Evolutionary conservation across 2,888 invertebrate genomes (phyloP).

Genomic region (Tricholauxania praeusta): DNA sequence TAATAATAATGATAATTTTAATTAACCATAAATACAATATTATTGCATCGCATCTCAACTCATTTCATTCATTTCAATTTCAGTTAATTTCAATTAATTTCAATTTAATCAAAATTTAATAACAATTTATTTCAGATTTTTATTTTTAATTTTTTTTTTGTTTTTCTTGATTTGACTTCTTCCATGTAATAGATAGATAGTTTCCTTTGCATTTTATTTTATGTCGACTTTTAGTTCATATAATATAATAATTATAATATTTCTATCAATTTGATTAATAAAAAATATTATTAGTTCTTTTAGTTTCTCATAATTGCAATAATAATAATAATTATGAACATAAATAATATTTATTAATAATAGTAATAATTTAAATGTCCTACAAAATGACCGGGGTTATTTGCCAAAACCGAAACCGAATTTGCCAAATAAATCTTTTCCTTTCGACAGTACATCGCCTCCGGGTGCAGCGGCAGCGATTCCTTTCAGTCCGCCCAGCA

Average conservation of each 20-base stretch:
- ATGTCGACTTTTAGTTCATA: slow-evolving; percentile 35
- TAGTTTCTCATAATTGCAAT: slow-evolving; percentile 51
- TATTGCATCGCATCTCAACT: slow-evolving; percentile 35
- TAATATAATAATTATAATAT: slow-evolving; percentile 47
- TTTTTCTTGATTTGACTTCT: slow-evolving; percentile 37
- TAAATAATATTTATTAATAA: slow-evolving; percentile 48
- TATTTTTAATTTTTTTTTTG: slow-evolving; percentile 42
- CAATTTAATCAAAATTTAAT: slow-evolving; percentile 54
- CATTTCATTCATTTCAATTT: slow-evolving; percentile 30
- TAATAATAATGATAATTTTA: slow-evolving; percentile 12
- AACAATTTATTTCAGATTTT: slow-evolving; percentile 50
- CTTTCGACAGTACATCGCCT: slow-evolving; percentile 91
- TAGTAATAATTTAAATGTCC: slow-evolving; percentile 60
- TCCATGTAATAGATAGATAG: slow-evolving; percentile 19
- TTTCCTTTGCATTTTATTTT: slow-evolving; percentile 34
- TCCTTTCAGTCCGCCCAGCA: slow-evolving; percentile 91
- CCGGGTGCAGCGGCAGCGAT: slow-evolving; percentile 88
- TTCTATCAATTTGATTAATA: slow-evolving; percentile 62
- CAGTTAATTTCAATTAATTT: slow-evolving; percentile 47
- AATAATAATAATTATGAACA: slow-evolving; percentile 46
- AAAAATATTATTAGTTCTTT: slow-evolving; percentile 58
- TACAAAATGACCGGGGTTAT: slow-evolving; percentile 71
- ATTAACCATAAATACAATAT: slow-evolving; percentile 34
- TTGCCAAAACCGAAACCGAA: slow-evolving; percentile 92
- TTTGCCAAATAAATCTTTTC: slow-evolving; percentile 84